Evolutionary conservation across 2,888 invertebrate species (phyloP).

Genomic region (Diaphora mendica): DNA sequence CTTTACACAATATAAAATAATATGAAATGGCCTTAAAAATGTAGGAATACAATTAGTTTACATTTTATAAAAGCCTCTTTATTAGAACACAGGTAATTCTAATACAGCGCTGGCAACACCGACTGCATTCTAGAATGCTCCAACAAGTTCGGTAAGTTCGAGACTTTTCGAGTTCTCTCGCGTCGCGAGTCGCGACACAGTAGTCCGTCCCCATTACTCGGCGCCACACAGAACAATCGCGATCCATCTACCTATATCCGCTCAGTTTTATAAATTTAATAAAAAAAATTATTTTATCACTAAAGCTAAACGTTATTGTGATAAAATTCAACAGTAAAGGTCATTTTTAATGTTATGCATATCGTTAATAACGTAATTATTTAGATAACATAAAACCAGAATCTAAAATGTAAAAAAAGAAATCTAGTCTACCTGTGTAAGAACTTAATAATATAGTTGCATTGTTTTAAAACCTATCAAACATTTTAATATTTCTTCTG

Average conservation of each 20-base stretch:
- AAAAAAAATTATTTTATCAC: slow-evolving; percentile 1
- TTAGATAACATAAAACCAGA: neutral
- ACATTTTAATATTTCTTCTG: neutral
- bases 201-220: too few species aligned
- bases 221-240: slow-evolving; percentile 7
- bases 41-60: neutral
- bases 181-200: neutral
- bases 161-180: slow-evolving; percentile 12
- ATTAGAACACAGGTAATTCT: slow-evolving; percentile 16
- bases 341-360: neutral
- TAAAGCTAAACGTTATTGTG: neutral
- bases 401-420: neutral
- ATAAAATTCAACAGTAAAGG: slow-evolving; percentile 26
- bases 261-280: slow-evolving; percentile 4
- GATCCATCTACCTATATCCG: neutral
- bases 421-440: neutral
- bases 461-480: neutral
- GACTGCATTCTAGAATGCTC: slow-evolving; percentile 16
- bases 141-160: slow-evolving; percentile 37
- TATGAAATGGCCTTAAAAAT: too few species aligned
- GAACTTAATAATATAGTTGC: neutral
- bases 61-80: neutral
- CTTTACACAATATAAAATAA: too few species aligned
- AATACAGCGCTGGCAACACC: slow-evolving; percentile 35
- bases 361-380: neutral